phyloP scores from a whole-genome alignment of 2,797 vertebrate species.

The Smutsia gigantea region DNA sequence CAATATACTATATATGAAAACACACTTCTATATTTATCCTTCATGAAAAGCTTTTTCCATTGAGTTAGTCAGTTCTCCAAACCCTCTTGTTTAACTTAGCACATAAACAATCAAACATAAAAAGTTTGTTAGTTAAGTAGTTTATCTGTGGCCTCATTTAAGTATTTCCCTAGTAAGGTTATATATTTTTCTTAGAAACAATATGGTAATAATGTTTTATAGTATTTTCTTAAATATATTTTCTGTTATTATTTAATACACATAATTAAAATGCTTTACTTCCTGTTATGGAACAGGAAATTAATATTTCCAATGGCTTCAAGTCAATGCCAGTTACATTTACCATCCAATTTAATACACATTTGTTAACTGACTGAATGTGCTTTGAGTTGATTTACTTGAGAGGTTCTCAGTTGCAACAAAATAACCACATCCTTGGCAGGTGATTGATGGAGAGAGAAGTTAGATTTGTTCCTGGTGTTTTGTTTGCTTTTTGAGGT shows the following conservation, averaged over 20 bases:
- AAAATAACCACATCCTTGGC: not conserved
- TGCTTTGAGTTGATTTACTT: slow-evolving; percentile 31
- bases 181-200: slow-evolving; percentile 37
- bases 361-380: not conserved
- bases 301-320: slow-evolving; percentile 39
- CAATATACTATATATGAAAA: slow-evolving; percentile 1
- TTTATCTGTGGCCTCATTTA: slow-evolving; percentile 15
- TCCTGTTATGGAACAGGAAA: not conserved
- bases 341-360: not conserved
- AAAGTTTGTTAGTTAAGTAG: not conserved
- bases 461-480: not conserved
- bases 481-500: not conserved
- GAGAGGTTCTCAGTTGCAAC: not conserved
- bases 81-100: not conserved
- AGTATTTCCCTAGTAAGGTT: not conserved
- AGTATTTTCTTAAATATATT: slow-evolving; percentile 7
- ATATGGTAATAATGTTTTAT: not conserved
- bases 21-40: slow-evolving; percentile 28
- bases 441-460: not conserved
- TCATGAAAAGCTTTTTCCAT: not conserved
- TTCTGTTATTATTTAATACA: slow-evolving; percentile 33
- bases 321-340: slow-evolving; percentile 6
- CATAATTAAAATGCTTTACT: slow-evolving; percentile 30
- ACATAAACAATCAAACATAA: not conserved
- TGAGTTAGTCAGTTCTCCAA: not conserved